Percentiles rank a stretch among this genome's conserved stretches.
phyloP scores from a whole-genome alignment of 2,113 vertebrate species.

The Elanoides forficatus region DNA sequence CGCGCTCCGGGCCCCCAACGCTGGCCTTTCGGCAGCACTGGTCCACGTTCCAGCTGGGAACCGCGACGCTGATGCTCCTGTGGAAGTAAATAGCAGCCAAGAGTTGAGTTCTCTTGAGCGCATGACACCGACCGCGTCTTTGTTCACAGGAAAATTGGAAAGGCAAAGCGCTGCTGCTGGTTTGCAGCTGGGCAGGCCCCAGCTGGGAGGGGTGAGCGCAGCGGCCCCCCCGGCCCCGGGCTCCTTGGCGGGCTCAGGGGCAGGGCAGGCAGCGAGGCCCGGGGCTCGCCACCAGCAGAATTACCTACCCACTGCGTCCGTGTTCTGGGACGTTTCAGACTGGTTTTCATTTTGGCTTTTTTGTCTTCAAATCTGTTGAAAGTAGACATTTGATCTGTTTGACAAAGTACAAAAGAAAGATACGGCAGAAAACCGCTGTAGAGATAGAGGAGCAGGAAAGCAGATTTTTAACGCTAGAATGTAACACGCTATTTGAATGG shows the following conservation, averaged over 20 bases:
- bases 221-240: fast-evolving
- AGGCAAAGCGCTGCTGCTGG: neutral
- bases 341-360: neutral
- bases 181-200: neutral
- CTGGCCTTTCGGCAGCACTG: neutral
- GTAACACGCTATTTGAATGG: neutral
- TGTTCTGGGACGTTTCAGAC: neutral
- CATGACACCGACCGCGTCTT: fast-evolving
- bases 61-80: neutral
- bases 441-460: neutral
- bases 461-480: neutral
- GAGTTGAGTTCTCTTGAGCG: neutral
- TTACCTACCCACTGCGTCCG: fast-evolving
- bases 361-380: neutral
- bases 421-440: neutral
- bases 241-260: neutral
- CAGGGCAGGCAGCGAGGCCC: neutral
- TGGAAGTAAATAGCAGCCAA: neutral
- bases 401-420: neutral
- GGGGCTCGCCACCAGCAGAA: neutral
- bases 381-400: neutral
- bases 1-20: fast-evolving
- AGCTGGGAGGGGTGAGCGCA: neutral
- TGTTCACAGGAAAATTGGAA: neutral
- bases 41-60: fast-evolving